Conservation (phyloP, 2,797 vertebrate species). For the Salmo trutta region DNA sequence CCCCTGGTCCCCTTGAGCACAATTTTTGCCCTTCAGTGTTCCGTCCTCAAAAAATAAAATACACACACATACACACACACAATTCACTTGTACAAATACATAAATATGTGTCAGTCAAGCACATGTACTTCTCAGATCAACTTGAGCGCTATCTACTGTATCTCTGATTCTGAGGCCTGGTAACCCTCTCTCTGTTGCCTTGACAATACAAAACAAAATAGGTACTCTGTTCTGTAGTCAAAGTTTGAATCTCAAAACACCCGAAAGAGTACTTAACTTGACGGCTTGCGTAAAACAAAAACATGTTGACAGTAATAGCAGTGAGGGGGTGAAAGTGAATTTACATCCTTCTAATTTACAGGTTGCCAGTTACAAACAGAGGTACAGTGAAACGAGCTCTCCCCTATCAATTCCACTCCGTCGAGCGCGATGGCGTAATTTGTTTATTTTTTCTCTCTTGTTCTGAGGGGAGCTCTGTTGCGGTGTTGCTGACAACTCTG, state of each 20-base stretch:
- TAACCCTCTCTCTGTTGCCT: not conserved
- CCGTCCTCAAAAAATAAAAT: not conserved
- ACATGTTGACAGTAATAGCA: slow-evolving; percentile 13
- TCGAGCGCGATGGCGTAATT: slow-evolving; percentile 42
- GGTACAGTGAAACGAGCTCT: not conserved
- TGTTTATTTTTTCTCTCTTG: slow-evolving; percentile 39
- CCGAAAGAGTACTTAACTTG: slow-evolving; percentile 19
- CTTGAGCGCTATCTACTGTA: not conserved
- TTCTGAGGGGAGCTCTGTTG: slow-evolving; percentile 8
- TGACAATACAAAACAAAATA: not conserved
- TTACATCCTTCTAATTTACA: slow-evolving; percentile 36
- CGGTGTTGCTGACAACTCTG: slow-evolving; percentile 43
- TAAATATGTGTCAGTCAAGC: not conserved
- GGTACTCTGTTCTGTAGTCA: not conserved
- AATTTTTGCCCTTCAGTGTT: too few relatives aligned
- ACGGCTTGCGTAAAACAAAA: slow-evolving; percentile 12
- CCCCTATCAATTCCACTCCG: slow-evolving; percentile 39
- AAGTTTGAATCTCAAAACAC: not conserved
- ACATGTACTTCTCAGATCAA: not conserved
- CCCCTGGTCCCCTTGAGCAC: too few relatives aligned
- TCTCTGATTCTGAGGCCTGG: not conserved
- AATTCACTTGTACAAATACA: not conserved
- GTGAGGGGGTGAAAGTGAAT: slow-evolving; percentile 2
- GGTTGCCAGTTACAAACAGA: slow-evolving; percentile 7
- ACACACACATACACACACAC: not conserved